These are phyloP conservation scores for Nemurella pictetii DNA, from an alignment of 2,888 invertebrate species.

Conservation along the genomic window DNA sequence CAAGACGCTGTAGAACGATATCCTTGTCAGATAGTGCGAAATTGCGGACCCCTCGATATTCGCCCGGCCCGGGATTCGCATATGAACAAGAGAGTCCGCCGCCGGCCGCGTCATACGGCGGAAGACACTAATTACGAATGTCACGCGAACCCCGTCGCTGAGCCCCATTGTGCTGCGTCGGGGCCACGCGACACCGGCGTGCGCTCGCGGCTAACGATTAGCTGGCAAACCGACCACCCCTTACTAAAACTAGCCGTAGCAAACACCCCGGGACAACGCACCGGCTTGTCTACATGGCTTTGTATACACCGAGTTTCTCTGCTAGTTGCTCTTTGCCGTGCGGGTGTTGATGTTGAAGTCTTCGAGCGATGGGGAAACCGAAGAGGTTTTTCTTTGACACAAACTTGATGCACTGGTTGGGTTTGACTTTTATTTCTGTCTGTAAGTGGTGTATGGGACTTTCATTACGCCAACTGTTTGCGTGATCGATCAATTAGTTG, in stretches of 20 bases:
- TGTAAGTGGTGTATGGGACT: no score
- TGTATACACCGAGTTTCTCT: no score
- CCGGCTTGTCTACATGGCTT: background rate
- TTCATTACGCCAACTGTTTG: no score
- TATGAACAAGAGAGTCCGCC: background rate
- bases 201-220: background rate
- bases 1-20: no score
- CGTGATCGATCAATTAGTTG: no score
- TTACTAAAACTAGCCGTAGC: background rate
- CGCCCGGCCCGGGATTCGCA: background rate
- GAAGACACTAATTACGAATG: background rate
- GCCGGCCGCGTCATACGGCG: background rate
- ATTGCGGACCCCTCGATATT: background rate
- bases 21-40: background rate
- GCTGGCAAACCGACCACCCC: background rate
- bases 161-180: background rate
- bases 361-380: no score
- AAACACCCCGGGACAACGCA: background rate
- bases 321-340: no score
- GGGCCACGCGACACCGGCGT: background rate
- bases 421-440: no score
- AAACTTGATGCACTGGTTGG: no score
- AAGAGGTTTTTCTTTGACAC: no score
- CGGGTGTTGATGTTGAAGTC: no score
- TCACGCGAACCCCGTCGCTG: background rate